Percentiles rank a stretch among this genome's conserved stretches.
Conservation (phyloP, 2,888 invertebrate genomes). For the Euclidia mi region DNA sequence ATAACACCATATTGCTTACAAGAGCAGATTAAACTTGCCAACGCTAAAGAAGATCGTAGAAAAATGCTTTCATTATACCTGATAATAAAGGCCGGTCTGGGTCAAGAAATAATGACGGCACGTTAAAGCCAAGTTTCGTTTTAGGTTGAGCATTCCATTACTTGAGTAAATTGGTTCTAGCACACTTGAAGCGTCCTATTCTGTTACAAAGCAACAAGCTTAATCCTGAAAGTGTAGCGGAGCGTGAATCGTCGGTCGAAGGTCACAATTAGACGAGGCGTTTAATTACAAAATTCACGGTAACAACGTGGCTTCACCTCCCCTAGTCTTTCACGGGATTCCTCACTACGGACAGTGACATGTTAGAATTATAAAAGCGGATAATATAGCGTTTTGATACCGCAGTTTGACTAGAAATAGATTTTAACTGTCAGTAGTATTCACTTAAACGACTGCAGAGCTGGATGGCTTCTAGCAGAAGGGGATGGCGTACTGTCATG, state of each 20-base stretch:
- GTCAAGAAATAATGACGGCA: not conserved
- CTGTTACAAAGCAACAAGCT: constrained; percentile 64
- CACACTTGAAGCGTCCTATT: constrained; percentile 39
- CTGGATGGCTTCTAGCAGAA: too few species aligned
- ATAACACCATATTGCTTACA: too few species aligned
- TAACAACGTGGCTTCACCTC: constrained; percentile 84
- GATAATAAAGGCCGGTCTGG: too few species aligned
- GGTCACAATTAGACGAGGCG: constrained; percentile 87
- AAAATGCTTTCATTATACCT: too few species aligned
- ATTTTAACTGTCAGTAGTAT: too few species aligned
- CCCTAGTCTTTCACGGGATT: constrained; percentile 85
- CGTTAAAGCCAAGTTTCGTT: not conserved
- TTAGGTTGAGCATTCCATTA: constrained; percentile 8
- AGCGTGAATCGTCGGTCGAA: constrained; percentile 77
- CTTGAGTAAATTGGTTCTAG: constrained; percentile 26
- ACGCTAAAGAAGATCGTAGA: too few species aligned
- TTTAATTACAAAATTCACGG: constrained; percentile 88
- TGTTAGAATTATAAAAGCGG: constrained; percentile 36
- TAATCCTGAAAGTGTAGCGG: constrained; percentile 70
- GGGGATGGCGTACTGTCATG: too few species aligned
- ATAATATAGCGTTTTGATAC: not conserved
- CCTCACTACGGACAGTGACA: constrained; percentile 48
- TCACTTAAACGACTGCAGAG: too few species aligned
- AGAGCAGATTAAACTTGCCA: too few species aligned
- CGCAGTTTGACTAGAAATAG: too few species aligned